These are phyloP conservation scores for Apis dorsata DNA, from an alignment of 1,140 invertebrate species.

Conservation along the genomic window DNA sequence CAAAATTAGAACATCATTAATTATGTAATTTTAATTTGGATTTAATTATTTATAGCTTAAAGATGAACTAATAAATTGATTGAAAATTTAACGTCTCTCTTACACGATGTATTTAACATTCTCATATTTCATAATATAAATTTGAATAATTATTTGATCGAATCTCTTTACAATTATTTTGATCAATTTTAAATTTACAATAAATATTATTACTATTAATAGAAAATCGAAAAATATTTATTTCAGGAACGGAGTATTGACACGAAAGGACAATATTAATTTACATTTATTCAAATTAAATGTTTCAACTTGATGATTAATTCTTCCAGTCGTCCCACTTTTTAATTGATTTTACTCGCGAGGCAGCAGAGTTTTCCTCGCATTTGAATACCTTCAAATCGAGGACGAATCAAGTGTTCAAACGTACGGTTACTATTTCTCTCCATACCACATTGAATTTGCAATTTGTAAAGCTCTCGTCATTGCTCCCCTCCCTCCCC, in stretches of 20 bases:
- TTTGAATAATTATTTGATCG: too few relatives aligned
- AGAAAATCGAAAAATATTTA: too few relatives aligned
- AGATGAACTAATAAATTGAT: too few relatives aligned
- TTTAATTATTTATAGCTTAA: too few relatives aligned
- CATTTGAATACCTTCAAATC: conserved; percentile 11
- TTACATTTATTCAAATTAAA: conserved; percentile 20
- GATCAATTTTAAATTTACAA: too few relatives aligned
- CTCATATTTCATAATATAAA: too few relatives aligned
- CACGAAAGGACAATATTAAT: neutral
- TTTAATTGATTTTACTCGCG: conserved; percentile 11
- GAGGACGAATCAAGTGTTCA: neutral
- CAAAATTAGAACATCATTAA: neutral
- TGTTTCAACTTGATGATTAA: neutral
- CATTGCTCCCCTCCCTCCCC: neutral
- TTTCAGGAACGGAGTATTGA: neutral
- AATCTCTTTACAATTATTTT: too few relatives aligned
- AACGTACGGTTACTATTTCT: conserved; percentile 4
- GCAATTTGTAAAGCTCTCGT: neutral
- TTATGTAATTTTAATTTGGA: neutral
- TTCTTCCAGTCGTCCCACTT: neutral
- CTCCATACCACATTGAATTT: neutral
- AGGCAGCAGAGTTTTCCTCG: conserved; percentile 1
- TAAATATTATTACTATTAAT: neutral
- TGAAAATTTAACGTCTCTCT: too few relatives aligned
- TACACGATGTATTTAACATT: too few relatives aligned